A percentile compares a stretch with the other conserved stretches of the same genome.
Conservation (phyloP, 2,113 vertebrate species). For the Myiopsitta monachus region DNA sequence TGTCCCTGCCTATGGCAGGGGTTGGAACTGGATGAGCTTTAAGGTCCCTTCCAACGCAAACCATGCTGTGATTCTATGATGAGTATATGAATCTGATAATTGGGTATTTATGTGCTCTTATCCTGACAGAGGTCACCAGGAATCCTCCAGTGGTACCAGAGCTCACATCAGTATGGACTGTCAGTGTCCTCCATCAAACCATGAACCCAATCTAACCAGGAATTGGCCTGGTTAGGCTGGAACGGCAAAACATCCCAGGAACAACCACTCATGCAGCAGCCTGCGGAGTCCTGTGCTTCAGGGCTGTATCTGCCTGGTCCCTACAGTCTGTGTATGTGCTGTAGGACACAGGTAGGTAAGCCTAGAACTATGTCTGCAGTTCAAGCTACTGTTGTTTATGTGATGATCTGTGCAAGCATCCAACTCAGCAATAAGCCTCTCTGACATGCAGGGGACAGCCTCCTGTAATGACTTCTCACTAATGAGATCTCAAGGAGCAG, state of each 20-base stretch:
- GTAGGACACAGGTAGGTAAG: not conserved
- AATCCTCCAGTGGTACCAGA: not conserved
- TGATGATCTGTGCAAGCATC: not conserved
- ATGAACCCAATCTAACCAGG: not conserved
- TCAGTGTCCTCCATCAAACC: not conserved
- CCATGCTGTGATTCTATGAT: not conserved
- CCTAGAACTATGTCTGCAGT: not conserved
- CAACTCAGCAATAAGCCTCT: not conserved
- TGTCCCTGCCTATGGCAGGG: no score
- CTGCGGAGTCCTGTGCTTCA: not conserved
- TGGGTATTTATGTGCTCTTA: not conserved
- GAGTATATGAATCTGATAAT: not conserved
- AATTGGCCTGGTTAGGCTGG: not conserved
- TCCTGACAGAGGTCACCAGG: not conserved
- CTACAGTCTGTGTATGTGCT: not conserved
- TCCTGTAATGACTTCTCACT: not conserved
- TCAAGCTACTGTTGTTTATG: not conserved
- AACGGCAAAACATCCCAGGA: not conserved
- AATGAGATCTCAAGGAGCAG: not conserved
- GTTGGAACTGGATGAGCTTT: not conserved
- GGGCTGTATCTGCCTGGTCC: not conserved
- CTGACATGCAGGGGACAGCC: not conserved
- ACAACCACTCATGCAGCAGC: not conserved
- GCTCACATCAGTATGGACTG: not conserved
- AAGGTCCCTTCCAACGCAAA: not conserved